Percentiles rank a stretch among this genome's conserved stretches.
These are phyloP conservation scores for Chironomus tentans DNA, from an alignment of 2,888 invertebrate species.

Conservation along the genomic window DNA sequence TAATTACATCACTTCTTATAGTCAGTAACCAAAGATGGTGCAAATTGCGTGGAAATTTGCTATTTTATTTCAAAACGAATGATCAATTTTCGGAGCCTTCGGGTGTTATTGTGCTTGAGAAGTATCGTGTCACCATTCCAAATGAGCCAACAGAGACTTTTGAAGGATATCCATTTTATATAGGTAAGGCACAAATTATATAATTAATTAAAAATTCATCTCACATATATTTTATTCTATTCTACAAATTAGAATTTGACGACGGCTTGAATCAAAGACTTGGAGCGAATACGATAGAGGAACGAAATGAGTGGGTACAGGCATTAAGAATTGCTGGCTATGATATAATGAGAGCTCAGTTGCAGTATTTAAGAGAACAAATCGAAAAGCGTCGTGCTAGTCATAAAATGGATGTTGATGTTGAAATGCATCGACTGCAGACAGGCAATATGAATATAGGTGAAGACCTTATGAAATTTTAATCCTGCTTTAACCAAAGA, in stretches of 20 bases:
- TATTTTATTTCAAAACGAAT: constrained; percentile 86
- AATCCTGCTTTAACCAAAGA: constrained; percentile 35
- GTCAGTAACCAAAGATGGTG: constrained; percentile 80
- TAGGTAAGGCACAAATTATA: constrained; percentile 50
- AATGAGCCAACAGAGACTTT: constrained; percentile 48
- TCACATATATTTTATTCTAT: not conserved
- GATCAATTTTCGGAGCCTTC: constrained; percentile 82
- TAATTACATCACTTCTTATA: constrained; percentile 37
- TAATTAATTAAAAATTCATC: not conserved
- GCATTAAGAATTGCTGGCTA: constrained; percentile 77
- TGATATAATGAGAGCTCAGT: constrained; percentile 66
- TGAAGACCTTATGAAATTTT: constrained; percentile 38
- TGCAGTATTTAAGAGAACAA: constrained; percentile 49
- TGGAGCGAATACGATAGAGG: constrained; percentile 68
- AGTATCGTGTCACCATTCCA: constrained; percentile 65
- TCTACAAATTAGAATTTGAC: constrained; percentile 60
- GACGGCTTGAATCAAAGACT: constrained; percentile 74
- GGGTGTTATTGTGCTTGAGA: constrained; percentile 81
- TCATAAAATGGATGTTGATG: constrained; percentile 51
- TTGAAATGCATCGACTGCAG: constrained; percentile 60
- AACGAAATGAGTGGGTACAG: constrained; percentile 78
- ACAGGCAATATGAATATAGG: constrained; percentile 55
- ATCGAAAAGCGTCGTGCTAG: constrained; percentile 53
- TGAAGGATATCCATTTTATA: constrained; percentile 70
- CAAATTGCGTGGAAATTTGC: constrained; percentile 79